Evolutionary conservation across 2,797 vertebrate genomes (phyloP).

Genomic region (Rhodeus uyekii): DNA sequence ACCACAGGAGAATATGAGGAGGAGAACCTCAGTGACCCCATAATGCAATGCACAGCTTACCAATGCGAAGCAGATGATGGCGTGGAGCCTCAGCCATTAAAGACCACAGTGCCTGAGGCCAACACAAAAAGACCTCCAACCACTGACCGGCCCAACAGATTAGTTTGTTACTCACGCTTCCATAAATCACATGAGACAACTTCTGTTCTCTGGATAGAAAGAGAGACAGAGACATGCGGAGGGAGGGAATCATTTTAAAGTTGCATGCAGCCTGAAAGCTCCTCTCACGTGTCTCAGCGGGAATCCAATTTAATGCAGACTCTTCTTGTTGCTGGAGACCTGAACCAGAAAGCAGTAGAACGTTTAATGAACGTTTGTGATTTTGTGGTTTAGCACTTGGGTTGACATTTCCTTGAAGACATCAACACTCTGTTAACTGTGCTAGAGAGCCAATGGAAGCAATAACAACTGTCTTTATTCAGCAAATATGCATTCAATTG

Average conservation of each 20-base stretch:
- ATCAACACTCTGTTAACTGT: not conserved
- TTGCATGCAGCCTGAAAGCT: constrained; percentile 20
- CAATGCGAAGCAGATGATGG: constrained; percentile 55
- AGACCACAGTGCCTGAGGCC: constrained; percentile 55
- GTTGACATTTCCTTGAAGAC: constrained; percentile 14
- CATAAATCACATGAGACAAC: constrained; percentile 52
- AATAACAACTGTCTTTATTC: not conserved
- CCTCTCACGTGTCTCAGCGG: constrained; percentile 27
- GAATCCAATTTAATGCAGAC: constrained; percentile 31
- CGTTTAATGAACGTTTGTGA: not conserved
- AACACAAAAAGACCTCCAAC: constrained; percentile 53
- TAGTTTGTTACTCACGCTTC: constrained; percentile 54
- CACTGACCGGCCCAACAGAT: constrained; percentile 52
- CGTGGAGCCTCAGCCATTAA: constrained; percentile 49
- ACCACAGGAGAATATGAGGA: constrained; percentile 55
- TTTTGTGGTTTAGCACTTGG: constrained; percentile 21
- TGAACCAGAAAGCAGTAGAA: not conserved
- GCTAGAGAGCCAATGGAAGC: not conserved
- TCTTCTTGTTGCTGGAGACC: constrained; percentile 14
- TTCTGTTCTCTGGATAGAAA: constrained; percentile 27
- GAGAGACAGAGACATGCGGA: not conserved
- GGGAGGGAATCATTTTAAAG: constrained; percentile 23
- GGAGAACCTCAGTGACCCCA: constrained; percentile 50
- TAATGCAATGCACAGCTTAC: constrained; percentile 42
- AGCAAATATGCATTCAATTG: not conserved